These are phyloP conservation scores for Muraenolepis orangiensis DNA, from an alignment of 2,797 vertebrate species.

Conservation along the genomic window DNA sequence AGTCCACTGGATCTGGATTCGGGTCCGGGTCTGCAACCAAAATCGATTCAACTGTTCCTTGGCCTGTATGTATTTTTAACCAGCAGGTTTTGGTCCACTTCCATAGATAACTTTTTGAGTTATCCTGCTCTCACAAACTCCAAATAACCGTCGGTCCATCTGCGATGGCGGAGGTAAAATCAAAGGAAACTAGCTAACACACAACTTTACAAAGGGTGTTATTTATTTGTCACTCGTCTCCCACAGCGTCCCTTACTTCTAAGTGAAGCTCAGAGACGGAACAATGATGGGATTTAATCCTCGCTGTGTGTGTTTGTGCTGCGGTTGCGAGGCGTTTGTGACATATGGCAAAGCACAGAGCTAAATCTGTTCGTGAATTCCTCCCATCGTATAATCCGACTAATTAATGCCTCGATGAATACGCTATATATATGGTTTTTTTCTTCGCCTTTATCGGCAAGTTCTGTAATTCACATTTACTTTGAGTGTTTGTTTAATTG, in stretches of 20 bases:
- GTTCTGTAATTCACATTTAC: neutral
- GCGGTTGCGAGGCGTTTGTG: neutral
- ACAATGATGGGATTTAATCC: neutral
- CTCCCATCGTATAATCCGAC: neutral
- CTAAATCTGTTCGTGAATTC: neutral
- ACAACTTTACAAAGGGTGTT: neutral
- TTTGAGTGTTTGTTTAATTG: neutral
- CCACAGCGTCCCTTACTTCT: neutral
- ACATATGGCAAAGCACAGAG: neutral
- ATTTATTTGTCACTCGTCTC: neutral
- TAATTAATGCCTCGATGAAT: neutral
- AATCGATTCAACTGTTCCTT: no score
- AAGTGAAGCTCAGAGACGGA: neutral
- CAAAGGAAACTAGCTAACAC: neutral
- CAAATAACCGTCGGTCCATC: no score
- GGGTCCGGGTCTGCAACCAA: no score
- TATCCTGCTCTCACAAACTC: no score
- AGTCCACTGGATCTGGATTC: no score
- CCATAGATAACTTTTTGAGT: no score
- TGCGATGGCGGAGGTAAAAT: no score
- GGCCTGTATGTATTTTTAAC: no score
- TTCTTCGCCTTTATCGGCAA: neutral
- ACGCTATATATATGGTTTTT: neutral
- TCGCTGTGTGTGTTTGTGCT: neutral
- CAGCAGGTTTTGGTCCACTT: no score